These are phyloP conservation scores for Rhinichthys klamathensis DNA, from an alignment of 2,113 vertebrate species.

Conservation along the genomic window DNA sequence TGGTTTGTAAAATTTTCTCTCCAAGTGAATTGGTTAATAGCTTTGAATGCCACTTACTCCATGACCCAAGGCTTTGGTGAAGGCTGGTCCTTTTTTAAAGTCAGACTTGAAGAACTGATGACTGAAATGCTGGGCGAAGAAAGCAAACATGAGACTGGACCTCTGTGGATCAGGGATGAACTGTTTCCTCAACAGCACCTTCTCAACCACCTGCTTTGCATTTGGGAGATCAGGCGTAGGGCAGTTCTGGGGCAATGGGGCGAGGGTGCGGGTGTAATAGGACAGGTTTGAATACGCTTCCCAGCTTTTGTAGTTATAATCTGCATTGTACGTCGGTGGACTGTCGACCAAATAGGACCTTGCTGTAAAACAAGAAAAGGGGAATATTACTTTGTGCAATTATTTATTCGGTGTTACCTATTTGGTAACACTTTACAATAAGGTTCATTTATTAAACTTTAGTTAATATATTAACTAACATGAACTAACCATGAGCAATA, in stretches of 20 bases:
- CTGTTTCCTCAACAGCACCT: slow-evolving; percentile 84
- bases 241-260: slow-evolving; percentile 87
- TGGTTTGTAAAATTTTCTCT: not conserved
- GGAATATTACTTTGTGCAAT: not conserved
- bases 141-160: slow-evolving; percentile 94
- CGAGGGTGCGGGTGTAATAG: slow-evolving; percentile 92
- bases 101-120: slow-evolving; percentile 98
- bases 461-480: too few relatives aligned
- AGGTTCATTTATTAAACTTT: too few relatives aligned
- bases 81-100: slow-evolving; percentile 86
- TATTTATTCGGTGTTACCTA: too few relatives aligned
- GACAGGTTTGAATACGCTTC: slow-evolving; percentile 93
- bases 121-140: slow-evolving; percentile 97
- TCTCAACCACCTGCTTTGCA: slow-evolving; percentile 84
- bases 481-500: too few relatives aligned
- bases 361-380: slow-evolving; percentile 74
- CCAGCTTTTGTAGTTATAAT: slow-evolving; percentile 94
- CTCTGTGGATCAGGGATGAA: slow-evolving; percentile 95
- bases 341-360: slow-evolving; percentile 92
- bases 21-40: not conserved
- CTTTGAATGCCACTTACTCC: slow-evolving; percentile 79
- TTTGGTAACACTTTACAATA: too few relatives aligned
- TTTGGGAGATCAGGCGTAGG: slow-evolving; percentile 90
- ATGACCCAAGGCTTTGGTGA: slow-evolving; percentile 85
- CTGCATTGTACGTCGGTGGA: slow-evolving; percentile 89